phyloP scores from a whole-genome alignment of 2,888 invertebrate species.

The Trichogramma dendrolimi region DNA sequence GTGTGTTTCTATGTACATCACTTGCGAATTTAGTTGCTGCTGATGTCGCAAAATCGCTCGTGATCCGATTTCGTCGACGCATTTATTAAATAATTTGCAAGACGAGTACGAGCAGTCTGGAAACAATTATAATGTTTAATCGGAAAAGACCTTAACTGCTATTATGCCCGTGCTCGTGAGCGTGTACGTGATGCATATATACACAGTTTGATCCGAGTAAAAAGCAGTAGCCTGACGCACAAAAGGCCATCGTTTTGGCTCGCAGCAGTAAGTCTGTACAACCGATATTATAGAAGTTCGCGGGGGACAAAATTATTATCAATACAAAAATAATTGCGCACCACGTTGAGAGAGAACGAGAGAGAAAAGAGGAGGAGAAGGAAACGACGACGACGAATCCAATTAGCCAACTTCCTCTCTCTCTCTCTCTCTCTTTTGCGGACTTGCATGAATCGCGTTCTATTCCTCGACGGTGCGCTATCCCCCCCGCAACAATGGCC shows the following conservation, averaged over 20 bases:
- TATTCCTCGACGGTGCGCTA: slow-evolving; percentile 33
- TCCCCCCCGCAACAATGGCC: slow-evolving; percentile 27
- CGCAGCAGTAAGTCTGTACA: neutral
- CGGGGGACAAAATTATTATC: slow-evolving; percentile 21
- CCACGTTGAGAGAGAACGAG: slow-evolving; percentile 4
- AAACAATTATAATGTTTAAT: too few relatives aligned
- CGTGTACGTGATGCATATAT: too few relatives aligned
- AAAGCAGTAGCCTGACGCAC: neutral
- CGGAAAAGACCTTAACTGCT: too few relatives aligned
- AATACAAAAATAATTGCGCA: slow-evolving; percentile 28
- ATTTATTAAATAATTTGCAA: too few relatives aligned
- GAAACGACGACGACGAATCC: slow-evolving; percentile 25
- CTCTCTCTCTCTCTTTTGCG: too few relatives aligned
- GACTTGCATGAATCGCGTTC: slow-evolving; percentile 39
- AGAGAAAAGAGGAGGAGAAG: neutral
- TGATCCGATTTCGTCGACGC: too few relatives aligned
- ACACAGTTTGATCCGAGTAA: too few relatives aligned
- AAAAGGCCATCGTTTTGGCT: neutral
- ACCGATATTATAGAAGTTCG: slow-evolving; percentile 3
- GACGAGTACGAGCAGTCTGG: too few relatives aligned
- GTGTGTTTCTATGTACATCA: too few relatives aligned
- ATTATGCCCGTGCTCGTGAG: too few relatives aligned
- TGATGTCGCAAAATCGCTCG: too few relatives aligned
- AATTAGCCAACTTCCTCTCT: slow-evolving; percentile 39
- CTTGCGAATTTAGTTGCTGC: too few relatives aligned